Evolutionary conservation across 1,140 invertebrate genomes (phyloP).

Genomic region (Belonocnema kinseyi): DNA sequence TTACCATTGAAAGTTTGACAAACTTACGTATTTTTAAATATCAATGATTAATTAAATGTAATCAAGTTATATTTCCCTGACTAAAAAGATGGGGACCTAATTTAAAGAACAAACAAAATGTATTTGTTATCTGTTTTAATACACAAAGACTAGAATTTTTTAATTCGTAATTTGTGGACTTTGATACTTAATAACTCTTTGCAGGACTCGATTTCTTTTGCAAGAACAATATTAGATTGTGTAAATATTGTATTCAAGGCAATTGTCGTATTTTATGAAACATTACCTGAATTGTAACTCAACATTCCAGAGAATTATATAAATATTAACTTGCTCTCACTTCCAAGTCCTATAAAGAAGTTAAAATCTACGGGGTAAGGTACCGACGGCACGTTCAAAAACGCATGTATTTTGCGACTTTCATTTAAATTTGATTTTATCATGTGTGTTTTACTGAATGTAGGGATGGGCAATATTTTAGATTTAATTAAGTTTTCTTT

Average conservation of each 20-base stretch:
- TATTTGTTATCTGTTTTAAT: too few species aligned
- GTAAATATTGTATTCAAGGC: too few species aligned
- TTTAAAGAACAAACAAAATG: too few species aligned
- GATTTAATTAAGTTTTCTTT: too few species aligned
- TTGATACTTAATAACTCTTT: constrained; percentile 6
- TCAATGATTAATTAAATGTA: too few species aligned
- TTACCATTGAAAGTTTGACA: too few species aligned
- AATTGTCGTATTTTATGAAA: too few species aligned
- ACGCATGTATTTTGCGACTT: constrained; percentile 26
- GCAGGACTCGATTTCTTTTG: constrained; percentile 5
- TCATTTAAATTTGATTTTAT: not conserved
- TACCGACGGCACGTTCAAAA: constrained; percentile 16
- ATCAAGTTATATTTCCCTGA: too few species aligned
- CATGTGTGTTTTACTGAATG: not conserved
- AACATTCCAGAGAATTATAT: not conserved
- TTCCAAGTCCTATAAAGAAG: constrained; percentile 26
- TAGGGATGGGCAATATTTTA: constrained; percentile 9
- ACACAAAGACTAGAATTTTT: not conserved
- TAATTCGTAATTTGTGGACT: constrained; percentile 12
- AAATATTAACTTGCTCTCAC: not conserved
- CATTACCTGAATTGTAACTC: too few species aligned
- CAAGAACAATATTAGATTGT: too few species aligned
- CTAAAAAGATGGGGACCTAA: too few species aligned
- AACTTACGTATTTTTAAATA: too few species aligned
- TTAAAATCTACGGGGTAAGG: constrained; percentile 21